Evolutionary conservation across 1,140 invertebrate species (phyloP), one percentile per base, ranked within the genome.

Genomic region (Calliphora vicina): DNA sequence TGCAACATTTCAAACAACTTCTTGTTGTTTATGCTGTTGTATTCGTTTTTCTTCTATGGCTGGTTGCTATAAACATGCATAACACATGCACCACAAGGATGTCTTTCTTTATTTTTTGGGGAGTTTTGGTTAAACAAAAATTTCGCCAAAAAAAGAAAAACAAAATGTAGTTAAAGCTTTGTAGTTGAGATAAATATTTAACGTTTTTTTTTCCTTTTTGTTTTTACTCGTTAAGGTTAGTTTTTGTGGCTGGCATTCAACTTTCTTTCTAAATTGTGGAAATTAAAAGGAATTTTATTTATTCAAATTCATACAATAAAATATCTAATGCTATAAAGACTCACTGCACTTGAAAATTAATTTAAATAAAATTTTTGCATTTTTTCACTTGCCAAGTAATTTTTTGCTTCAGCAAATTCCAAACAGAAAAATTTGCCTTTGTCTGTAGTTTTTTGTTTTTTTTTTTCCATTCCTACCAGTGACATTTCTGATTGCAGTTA

Each of bases 1-100:
- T 78, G 74, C 74, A 78, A 78, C 74, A 78, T 78, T 78, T 78
- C 74, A 78, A 78, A 45, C 74, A 78, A 78, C 74, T 78, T 78
- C 9, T 78, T 43, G 17, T 20, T 13, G n/a, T 78, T 43, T 10
- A 35, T n/a, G 5, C 25, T 25, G 23, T 57, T 67, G 61, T 23
- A 25, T 4, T 12, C 1, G 20, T 78, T 78, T 42, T 76, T 73
- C 13, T 27, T 15, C 8, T 76, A n/a, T 76, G n/a, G 9, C n/a
- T 74, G 1, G 26, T n/a, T 23, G 35, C 17, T n/a, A 29, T 10
- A 9, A 73, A 27, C 35, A 35, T 35, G 35, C 35, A 35, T 35
- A 10, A 10, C 35, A n/a, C 35, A 35, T 35, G 35, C 35, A 35
- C 6, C 35, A 29, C 2, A 73, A 73, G 29, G 27, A 43, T 78